These are phyloP conservation scores for Acropora tenuis DNA, from an alignment of 64 coral and sea anemone species.

Conservation along the genomic window DNA sequence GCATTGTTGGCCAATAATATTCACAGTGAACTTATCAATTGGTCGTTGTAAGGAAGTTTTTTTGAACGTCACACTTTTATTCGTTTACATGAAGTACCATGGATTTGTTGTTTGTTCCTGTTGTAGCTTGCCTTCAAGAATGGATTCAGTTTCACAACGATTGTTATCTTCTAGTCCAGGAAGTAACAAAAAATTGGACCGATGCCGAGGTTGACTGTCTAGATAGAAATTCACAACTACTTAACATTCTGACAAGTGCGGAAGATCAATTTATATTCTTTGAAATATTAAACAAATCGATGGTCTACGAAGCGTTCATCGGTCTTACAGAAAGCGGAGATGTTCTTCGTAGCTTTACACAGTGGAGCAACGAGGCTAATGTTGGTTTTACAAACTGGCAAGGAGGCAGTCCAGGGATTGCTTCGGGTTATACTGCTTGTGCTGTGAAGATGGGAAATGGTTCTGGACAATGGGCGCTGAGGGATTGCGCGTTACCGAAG, in stretches of 20 bases:
- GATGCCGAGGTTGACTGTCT: constrained; percentile 13
- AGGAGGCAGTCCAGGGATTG: background rate
- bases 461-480: background rate
- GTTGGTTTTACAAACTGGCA: constrained; percentile 3
- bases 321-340: background rate
- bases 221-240: background rate
- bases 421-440: background rate
- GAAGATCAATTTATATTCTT: constrained; percentile 13
- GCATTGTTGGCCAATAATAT: no score
- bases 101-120: background rate
- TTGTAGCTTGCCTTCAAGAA: background rate
- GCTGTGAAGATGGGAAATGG: background rate
- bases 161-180: background rate
- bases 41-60: no score
- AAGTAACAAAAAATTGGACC: background rate
- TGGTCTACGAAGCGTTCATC: background rate
- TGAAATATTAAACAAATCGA: background rate
- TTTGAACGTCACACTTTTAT: no score
- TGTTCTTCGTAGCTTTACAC: background rate
- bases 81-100: no score
- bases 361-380: background rate
- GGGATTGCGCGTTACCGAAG: background rate
- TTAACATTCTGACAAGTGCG: background rate
- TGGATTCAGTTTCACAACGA: background rate
- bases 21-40: no score